These are phyloP conservation scores for Oreochromis mossambicus DNA, from an alignment of 2,797 vertebrate genomes.

Conservation along the genomic window DNA sequence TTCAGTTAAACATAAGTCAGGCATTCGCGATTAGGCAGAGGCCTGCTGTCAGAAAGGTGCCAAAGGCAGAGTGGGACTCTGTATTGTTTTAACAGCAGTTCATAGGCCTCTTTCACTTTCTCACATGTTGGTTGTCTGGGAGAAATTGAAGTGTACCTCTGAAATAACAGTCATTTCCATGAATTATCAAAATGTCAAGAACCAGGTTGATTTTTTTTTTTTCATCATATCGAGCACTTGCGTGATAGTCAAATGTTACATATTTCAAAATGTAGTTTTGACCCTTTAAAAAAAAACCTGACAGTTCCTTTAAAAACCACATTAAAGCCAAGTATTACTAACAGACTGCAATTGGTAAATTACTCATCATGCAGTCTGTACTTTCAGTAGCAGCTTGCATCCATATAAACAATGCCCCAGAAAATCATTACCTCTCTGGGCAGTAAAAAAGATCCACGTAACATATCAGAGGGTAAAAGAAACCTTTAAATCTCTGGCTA, in stretches of 20 bases:
- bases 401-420: background rate
- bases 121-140: background rate
- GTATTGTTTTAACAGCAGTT: background rate
- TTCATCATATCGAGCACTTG: background rate
- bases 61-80: background rate
- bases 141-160: background rate
- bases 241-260: background rate
- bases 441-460: background rate
- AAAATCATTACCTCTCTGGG: background rate
- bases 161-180: background rate
- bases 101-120: background rate
- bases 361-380: background rate
- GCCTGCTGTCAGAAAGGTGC: conserved; percentile 19
- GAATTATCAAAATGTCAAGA: background rate
- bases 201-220: background rate
- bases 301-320: background rate
- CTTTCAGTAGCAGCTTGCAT: background rate
- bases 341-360: background rate
- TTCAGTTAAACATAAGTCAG: conserved; percentile 9
- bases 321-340: background rate
- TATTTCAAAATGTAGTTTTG: background rate
- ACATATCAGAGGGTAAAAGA: background rate
- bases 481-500: background rate
- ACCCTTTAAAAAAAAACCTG: background rate
- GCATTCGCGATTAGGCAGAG: conserved; percentile 16